Percentiles rank a stretch among this genome's conserved stretches.
These are phyloP conservation scores for Dolichoris vasculosae DNA, from an alignment of 1,140 invertebrate species.

Conservation along the genomic window DNA sequence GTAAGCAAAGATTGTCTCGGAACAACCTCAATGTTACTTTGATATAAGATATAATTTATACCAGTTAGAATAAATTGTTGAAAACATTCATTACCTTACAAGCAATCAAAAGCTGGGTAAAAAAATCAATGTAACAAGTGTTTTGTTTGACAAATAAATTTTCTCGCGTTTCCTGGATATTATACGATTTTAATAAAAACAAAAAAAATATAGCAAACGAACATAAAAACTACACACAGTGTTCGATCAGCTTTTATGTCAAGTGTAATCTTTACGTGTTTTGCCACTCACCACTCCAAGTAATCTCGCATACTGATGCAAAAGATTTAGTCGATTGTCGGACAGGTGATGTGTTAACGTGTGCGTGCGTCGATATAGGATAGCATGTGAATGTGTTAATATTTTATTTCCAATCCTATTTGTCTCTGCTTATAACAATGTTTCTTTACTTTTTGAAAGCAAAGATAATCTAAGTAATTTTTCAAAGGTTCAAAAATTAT, in stretches of 20 bases:
- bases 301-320: slow-evolving; percentile 39
- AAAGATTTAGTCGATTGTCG: background rate
- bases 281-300: slow-evolving; percentile 45
- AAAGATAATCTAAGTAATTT: slow-evolving; percentile 23
- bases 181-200: background rate
- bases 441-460: slow-evolving; percentile 17
- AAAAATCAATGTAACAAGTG: background rate
- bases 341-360: slow-evolving; percentile 14
- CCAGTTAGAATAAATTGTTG: background rate
- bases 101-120: slow-evolving; percentile 2
- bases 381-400: slow-evolving; percentile 24
- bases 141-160: background rate
- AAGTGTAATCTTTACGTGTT: slow-evolving; percentile 24
- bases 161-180: background rate
- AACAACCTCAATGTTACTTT: background rate
- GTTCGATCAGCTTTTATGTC: slow-evolving; percentile 18
- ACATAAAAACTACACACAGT: background rate
- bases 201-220: background rate
- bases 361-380: slow-evolving; percentile 35
- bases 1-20: background rate
- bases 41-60: background rate
- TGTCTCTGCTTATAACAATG: background rate
- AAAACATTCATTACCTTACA: slow-evolving; percentile 4
- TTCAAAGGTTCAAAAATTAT: slow-evolving; percentile 4
- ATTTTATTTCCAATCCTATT: slow-evolving; percentile 3